Percentiles rank a stretch among this genome's conserved stretches.
phyloP scores from a whole-genome alignment of 2,797 vertebrate genomes.

The Malacoraja senta region DNA sequence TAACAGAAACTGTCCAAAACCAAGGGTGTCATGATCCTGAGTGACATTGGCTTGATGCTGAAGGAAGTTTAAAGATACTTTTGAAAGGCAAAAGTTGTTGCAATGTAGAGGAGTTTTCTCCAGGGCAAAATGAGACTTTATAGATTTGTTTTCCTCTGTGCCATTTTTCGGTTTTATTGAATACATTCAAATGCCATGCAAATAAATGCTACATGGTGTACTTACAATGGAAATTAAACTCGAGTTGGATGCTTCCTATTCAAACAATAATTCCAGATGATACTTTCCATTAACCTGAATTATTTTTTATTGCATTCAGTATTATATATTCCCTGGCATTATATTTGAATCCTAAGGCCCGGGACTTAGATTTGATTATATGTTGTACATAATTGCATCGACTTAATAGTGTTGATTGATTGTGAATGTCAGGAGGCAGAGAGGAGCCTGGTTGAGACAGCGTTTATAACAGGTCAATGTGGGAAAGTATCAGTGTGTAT shows the following conservation, averaged over 20 bases:
- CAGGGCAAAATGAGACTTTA: neutral
- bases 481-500: neutral
- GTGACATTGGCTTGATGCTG: constrained; percentile 22
- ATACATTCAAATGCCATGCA: neutral
- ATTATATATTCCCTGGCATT: neutral
- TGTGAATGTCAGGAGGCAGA: neutral
- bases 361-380: neutral
- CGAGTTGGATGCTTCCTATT: neutral
- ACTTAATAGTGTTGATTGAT: neutral
- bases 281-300: neutral
- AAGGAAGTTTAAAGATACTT: neutral
- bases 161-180: neutral
- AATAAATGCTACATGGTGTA: neutral
- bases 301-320: neutral
- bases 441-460: neutral
- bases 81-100: neutral
- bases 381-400: neutral
- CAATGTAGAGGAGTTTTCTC: neutral
- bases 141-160: neutral
- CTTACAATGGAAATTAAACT: neutral
- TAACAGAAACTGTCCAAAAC: neutral
- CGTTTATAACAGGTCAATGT: neutral
- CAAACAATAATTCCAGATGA: neutral
- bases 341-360: neutral
- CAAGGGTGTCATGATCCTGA: neutral